A percentile compares a stretch with the other conserved stretches of the same genome.
Conservation (phyloP, 2,113 vertebrate species). For the Greenwoodochromis staneri region DNA sequence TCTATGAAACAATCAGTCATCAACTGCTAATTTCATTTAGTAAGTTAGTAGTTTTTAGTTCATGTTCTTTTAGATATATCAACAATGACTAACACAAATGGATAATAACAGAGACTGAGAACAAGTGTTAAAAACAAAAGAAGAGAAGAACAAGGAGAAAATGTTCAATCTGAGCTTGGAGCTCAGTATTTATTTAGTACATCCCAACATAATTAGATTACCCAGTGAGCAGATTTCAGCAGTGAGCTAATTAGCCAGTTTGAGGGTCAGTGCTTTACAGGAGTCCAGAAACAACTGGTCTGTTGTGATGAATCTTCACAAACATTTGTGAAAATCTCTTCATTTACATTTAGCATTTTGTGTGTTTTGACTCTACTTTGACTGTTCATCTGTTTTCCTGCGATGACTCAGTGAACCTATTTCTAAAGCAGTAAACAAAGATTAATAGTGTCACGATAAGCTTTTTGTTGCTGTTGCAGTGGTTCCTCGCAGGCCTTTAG, state of each 20-base stretch:
- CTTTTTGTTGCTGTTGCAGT: neutral
- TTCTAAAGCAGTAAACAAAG: neutral
- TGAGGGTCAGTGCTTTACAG: neutral
- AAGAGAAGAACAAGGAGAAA: neutral
- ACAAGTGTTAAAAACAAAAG: neutral
- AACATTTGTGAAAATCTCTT: neutral
- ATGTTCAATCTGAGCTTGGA: neutral
- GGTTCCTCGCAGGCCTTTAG: neutral
- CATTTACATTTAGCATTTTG: fast-evolving
- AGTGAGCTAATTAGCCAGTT: neutral
- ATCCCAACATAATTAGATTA: neutral
- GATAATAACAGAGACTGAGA: neutral
- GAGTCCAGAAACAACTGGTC: fast-evolving
- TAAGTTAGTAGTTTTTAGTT: neutral
- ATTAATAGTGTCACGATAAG: neutral
- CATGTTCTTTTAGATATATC: fast-evolving
- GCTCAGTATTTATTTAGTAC: neutral
- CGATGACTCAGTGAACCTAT: fast-evolving
- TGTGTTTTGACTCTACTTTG: neutral
- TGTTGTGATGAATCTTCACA: neutral
- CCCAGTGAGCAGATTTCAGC: neutral
- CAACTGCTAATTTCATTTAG: fast-evolving
- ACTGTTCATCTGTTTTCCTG: neutral
- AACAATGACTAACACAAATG: neutral
- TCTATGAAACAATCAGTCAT: fast-evolving